These are phyloP conservation scores for Ageneiosus marmoratus DNA, from an alignment of 2,113 vertebrate species.

Conservation along the genomic window DNA sequence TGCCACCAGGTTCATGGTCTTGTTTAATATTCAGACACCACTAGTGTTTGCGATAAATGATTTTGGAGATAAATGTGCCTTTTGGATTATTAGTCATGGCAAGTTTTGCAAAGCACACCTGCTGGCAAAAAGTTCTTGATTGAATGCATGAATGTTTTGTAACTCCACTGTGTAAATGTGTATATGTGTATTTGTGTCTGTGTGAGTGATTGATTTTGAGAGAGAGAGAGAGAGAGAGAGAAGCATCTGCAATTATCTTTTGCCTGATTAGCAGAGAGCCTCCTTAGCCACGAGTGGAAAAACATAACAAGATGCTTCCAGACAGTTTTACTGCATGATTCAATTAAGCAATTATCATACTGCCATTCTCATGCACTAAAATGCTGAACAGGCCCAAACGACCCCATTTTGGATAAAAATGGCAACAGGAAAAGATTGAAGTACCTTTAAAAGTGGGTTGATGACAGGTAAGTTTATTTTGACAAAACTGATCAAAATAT, in stretches of 20 bases:
- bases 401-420: not conserved
- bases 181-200: conserved; percentile 11
- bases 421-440: not conserved
- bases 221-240: not conserved
- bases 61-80: not conserved
- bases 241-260: conserved; percentile 19
- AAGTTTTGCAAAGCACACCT: not conserved
- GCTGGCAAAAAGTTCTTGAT: conserved; percentile 2
- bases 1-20: conserved; percentile 7
- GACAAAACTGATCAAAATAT: not conserved
- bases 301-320: not conserved
- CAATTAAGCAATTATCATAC: conserved; percentile 1
- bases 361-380: not conserved
- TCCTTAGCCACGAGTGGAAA: conserved; percentile 14
- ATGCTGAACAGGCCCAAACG: not conserved
- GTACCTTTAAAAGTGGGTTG: not conserved
- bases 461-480: not conserved
- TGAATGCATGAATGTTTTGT: conserved; percentile 12
- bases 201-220: conserved; percentile 1
- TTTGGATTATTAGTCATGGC: not conserved
- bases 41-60: not conserved
- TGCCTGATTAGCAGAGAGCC: conserved; percentile 40
- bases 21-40: not conserved
- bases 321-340: not conserved
- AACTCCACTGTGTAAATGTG: not conserved